A percentile compares a stretch with the other conserved stretches of the same genome.
Conservation (phyloP, 2,113 vertebrate genomes). For the Plecotus auritus region DNA sequence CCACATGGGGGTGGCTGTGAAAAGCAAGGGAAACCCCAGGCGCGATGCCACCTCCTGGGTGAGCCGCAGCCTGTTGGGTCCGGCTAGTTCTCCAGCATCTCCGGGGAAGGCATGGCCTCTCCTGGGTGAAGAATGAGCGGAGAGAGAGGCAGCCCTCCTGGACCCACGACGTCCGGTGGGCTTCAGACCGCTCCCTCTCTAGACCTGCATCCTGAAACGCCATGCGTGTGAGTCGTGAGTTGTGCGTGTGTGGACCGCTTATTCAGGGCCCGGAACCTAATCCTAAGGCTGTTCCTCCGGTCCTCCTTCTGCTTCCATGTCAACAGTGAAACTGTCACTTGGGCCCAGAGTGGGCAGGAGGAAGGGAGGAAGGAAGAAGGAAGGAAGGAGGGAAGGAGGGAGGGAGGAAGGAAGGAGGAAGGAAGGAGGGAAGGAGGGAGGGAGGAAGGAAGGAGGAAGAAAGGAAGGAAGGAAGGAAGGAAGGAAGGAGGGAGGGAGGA, state of each 20-base stretch:
- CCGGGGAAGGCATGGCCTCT: background rate
- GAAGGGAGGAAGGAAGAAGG: too few relatives aligned
- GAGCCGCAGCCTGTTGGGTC: background rate
- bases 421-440: too few relatives aligned
- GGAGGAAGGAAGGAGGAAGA: too few relatives aligned
- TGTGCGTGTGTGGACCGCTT: background rate
- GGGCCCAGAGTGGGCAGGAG: background rate
- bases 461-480: too few relatives aligned
- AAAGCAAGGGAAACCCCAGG: background rate
- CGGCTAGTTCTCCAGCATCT: background rate
- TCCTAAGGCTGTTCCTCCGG: background rate
- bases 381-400: too few relatives aligned
- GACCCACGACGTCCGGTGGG: conserved; percentile 40
- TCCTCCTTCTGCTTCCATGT: background rate
- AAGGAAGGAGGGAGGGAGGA: too few relatives aligned
- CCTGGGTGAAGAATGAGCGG: background rate
- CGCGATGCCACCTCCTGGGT: background rate
- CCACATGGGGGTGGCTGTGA: background rate
- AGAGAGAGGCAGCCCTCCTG: conserved; percentile 17
- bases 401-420: too few relatives aligned
- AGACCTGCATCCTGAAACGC: background rate
- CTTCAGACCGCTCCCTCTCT: conserved; percentile 42
- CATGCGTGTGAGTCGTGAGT: background rate
- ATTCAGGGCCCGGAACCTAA: background rate
- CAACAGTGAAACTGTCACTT: background rate